Evolutionary conservation across 1,140 invertebrate species (phyloP), one percentile per base, ranked within the genome.

Genomic region (Protaetia brevitarsis): DNA sequence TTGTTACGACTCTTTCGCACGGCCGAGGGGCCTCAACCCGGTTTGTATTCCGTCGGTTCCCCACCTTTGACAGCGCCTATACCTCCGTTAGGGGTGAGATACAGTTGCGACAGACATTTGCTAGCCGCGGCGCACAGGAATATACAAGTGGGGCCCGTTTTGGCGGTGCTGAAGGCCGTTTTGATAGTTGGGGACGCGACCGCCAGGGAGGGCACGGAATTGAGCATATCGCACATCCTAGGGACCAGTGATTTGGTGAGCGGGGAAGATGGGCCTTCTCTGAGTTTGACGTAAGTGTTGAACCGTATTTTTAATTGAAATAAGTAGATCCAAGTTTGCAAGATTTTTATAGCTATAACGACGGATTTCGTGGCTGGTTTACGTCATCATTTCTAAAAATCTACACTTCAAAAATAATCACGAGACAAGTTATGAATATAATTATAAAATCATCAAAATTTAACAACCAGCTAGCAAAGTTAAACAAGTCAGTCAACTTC

Each of bases 21-120:
- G 0, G 87, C 92, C 11, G 93, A 95, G 75, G 89, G 89, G 23
- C 92, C 92, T 0, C 92, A 94, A 72, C 92, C 92, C 3, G 87
- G 89, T 2, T 80, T 93, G 63, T 95, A 94, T 78, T 90, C 89
- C 4, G 89, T 93, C 3, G 90, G 90, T 58, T 91, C 89, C 0
- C 91, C 90, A n/a, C 85, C 87, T 1, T 68, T 89, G 13, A 86
- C 86, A 7, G 86, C 84, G 1, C 87, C 86, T 21, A 86, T 88
- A 66, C 85, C 82, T 16, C 82, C 85, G 2, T 82, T 86, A 28
- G 88, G 88, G 37, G 92, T 97, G 62, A 89, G 94, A 63, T 82
- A 95, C 23, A 95, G 94, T 67, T 98, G 96, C 77, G 97, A 99
- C 82, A 84, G 95, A 3, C 93, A 98, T 79, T 81, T 98, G 7